A percentile compares a stretch with the other conserved stretches of the same genome.
These are phyloP conservation scores for Solenopsis invicta DNA, from an alignment of 1,140 invertebrate genomes.

Conservation along the genomic window DNA sequence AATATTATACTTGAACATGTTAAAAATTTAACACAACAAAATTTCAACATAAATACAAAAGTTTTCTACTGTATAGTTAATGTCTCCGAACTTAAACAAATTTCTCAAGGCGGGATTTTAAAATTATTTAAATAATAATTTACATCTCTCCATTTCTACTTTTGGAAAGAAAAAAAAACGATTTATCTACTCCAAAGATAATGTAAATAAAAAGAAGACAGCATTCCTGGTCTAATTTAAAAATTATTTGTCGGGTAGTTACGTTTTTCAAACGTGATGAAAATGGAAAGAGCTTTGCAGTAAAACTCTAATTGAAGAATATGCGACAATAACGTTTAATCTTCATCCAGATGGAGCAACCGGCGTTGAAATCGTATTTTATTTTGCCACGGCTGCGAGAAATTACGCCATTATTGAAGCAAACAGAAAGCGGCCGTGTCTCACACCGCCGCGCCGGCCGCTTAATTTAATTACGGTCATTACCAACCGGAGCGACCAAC, in stretches of 20 bases:
- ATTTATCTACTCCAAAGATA: background rate
- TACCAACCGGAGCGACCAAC: constrained; percentile 32
- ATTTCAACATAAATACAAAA: no score
- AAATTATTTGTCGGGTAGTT: background rate
- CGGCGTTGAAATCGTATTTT: constrained; percentile 14
- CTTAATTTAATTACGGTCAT: constrained; percentile 58
- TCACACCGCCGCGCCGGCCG: constrained; percentile 12
- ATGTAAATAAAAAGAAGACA: background rate
- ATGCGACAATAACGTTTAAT: background rate
- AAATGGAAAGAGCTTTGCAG: background rate
- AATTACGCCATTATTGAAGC: constrained; percentile 52
- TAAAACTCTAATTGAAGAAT: background rate
- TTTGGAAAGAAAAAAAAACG: background rate
- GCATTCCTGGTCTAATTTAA: background rate
- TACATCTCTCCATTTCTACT: background rate
- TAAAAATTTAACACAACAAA: no score
- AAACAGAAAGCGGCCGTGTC: constrained; percentile 48
- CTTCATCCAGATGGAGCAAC: background rate
- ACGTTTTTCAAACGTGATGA: background rate
- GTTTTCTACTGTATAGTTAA: background rate
- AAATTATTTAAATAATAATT: background rate
- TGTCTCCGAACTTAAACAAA: background rate
- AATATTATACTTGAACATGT: no score
- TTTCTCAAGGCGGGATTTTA: background rate
- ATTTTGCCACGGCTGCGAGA: constrained; percentile 38